Conservation (phyloP, 2,888 invertebrate genomes). For the Gortyna flavago region DNA sequence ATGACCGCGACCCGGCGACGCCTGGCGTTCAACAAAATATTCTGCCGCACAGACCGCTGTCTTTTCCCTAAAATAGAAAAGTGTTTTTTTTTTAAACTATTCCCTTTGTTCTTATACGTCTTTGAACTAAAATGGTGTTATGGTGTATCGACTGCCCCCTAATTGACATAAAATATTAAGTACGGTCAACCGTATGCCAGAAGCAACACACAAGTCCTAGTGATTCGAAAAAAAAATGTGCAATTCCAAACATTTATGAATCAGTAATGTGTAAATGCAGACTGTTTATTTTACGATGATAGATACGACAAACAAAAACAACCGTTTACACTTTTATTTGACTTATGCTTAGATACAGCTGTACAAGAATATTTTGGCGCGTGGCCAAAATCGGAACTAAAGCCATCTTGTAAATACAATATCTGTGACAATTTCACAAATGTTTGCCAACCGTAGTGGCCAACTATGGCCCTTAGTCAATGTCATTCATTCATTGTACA, state of each 20-base stretch:
- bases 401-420: background rate
- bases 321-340: background rate
- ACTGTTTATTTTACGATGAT: too few relatives aligned
- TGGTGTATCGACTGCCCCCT: background rate
- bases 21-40: background rate
- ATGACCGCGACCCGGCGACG: background rate
- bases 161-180: background rate
- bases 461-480: background rate
- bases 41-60: background rate
- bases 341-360: too few relatives aligned
- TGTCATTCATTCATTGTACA: background rate
- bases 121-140: constrained; percentile 11
- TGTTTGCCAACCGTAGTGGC: background rate
- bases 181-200: background rate
- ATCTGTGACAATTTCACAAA: background rate
- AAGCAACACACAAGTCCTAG: background rate
- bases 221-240: background rate
- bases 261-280: background rate
- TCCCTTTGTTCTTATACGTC: constrained; percentile 6
- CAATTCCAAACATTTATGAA: background rate
- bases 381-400: background rate
- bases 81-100: constrained; percentile 7
- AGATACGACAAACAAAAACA: background rate
- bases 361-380: background rate
- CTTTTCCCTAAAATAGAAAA: background rate